Evolutionary conservation across 2,888 invertebrate genomes (phyloP).

Genomic region (Cistogaster globosa): DNA sequence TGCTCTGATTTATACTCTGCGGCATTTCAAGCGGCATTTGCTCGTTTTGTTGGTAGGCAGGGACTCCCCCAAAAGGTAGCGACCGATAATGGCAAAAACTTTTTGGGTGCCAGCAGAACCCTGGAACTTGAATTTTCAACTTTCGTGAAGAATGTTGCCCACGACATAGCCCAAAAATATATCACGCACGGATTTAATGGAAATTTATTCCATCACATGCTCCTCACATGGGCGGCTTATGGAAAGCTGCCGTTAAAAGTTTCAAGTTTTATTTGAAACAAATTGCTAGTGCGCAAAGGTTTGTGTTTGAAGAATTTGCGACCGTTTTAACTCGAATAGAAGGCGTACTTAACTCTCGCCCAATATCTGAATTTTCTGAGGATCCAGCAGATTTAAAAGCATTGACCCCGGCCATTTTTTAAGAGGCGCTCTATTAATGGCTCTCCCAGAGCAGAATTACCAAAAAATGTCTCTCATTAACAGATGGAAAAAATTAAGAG

Average conservation of each 20-base stretch:
- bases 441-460: background rate
- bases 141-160: constrained; percentile 31
- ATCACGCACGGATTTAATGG: too few species aligned
- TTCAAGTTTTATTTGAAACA: constrained; percentile 6
- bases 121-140: constrained; percentile 31
- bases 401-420: background rate
- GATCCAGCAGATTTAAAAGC: background rate
- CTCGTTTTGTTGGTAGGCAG: background rate
- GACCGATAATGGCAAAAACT: constrained; percentile 64
- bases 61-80: constrained; percentile 51
- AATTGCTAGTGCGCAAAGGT: background rate
- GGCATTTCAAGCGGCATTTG: background rate
- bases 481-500: too few species aligned
- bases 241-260: background rate
- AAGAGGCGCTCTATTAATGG: background rate
- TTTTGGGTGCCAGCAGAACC: constrained; percentile 53
- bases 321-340: constrained; percentile 7
- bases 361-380: background rate
- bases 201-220: too few species aligned
- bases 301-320: constrained; percentile 1
- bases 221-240: too few species aligned
- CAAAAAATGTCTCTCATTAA: too few species aligned
- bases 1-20: too few species aligned
- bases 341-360: constrained; percentile 2
- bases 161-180: background rate